A percentile compares a stretch with the other conserved stretches of the same genome.
Evolutionary conservation across 2,888 invertebrate species (phyloP).

Genomic region (Platynereis dumerilii): DNA sequence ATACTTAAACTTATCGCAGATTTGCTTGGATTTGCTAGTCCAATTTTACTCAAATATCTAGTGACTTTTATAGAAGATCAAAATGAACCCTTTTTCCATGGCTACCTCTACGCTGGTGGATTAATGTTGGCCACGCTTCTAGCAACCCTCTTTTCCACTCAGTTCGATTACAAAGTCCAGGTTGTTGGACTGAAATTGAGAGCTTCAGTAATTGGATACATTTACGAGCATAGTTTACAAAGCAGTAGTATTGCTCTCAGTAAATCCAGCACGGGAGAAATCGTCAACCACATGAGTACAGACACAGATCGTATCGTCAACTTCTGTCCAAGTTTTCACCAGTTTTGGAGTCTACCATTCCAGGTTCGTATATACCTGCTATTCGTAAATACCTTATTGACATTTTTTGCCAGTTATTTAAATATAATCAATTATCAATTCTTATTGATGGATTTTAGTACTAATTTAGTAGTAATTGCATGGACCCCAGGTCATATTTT

Average conservation of each 20-base stretch:
- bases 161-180: constrained; percentile 88
- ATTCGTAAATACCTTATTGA: too few species aligned
- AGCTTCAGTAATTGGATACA: constrained; percentile 80
- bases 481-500: too few species aligned
- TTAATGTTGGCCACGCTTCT: constrained; percentile 73
- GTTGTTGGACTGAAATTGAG: constrained; percentile 70
- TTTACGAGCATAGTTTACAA: constrained; percentile 76
- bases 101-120: constrained; percentile 69
- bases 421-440: constrained; percentile 62
- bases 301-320: constrained; percentile 95
- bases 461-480: too few species aligned
- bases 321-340: constrained; percentile 94
- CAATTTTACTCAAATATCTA: constrained; percentile 82
- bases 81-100: constrained; percentile 68
- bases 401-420: too few species aligned
- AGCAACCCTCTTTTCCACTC: constrained; percentile 81
- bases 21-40: constrained; percentile 84
- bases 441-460: constrained; percentile 8
- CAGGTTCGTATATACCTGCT: constrained; percentile 65
- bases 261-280: constrained; percentile 74
- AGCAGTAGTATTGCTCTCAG: constrained; percentile 64
- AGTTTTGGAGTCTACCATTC: constrained; percentile 94
- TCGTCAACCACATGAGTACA: constrained; percentile 95
- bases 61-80: constrained; percentile 80
- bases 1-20: constrained; percentile 78